A percentile compares a stretch with the other conserved stretches of the same genome.
Evolutionary conservation across 1,140 invertebrate genomes (phyloP).

Genomic region (Drosophila miranda): DNA sequence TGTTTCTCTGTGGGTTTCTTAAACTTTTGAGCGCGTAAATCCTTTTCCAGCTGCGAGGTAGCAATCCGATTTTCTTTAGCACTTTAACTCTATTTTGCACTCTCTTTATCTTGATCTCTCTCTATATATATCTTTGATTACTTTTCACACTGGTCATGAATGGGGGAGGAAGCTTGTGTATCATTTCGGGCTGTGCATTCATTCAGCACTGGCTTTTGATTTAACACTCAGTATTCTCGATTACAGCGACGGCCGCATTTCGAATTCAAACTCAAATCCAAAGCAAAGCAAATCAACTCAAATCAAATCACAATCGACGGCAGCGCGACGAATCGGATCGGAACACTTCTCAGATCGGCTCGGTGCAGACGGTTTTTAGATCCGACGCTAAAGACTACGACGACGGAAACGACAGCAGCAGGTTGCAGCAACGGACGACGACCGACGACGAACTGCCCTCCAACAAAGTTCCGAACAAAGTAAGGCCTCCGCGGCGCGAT

Average conservation of each 20-base stretch:
- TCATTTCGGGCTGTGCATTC: slow-evolving; percentile 24
- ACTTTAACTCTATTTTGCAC: slow-evolving; percentile 32
- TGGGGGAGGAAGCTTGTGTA: too few relatives aligned
- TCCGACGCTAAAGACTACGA: slow-evolving; percentile 35
- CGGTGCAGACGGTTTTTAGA: slow-evolving; percentile 7
- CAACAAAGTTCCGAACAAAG: slow-evolving; percentile 83
- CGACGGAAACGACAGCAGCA: slow-evolving; percentile 22
- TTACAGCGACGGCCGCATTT: slow-evolving; percentile 3
- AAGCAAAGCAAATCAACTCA: slow-evolving; percentile 14
- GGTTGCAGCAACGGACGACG: slow-evolving; percentile 34
- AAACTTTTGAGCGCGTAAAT: slow-evolving; percentile 52
- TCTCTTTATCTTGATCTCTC: slow-evolving; percentile 43
- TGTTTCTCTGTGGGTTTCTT: too few relatives aligned
- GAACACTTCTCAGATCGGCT: slow-evolving; percentile 6
- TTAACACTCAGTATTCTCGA: too few relatives aligned
- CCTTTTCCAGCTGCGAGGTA: slow-evolving; percentile 52
- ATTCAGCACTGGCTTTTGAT: too few relatives aligned
- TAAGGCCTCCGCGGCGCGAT: slow-evolving; percentile 71
- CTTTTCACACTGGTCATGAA: slow-evolving; percentile 21
- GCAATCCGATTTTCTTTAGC: slow-evolving; percentile 33
- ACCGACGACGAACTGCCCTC: slow-evolving; percentile 82
- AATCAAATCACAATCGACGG: slow-evolving; percentile 27
- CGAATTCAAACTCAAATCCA: slow-evolving; percentile 1
- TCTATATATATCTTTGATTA: slow-evolving; percentile 5
- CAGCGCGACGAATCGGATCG: slow-evolving; percentile 20